These are phyloP conservation scores for Drosophila parvula DNA, from an alignment of 1,140 invertebrate genomes.

Conservation along the genomic window DNA sequence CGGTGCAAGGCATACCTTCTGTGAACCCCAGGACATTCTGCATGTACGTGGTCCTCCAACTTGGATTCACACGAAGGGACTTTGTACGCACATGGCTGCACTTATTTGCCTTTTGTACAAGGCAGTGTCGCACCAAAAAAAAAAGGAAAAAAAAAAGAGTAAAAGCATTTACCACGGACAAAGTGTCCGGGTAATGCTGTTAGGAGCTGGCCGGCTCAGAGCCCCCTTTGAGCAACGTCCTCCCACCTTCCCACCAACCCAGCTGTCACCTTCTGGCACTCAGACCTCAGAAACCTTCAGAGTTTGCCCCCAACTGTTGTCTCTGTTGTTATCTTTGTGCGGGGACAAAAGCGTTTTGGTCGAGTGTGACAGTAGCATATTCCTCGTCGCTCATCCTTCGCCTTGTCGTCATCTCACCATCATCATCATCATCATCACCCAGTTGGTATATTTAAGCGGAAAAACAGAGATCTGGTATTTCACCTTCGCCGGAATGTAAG, in stretches of 20 bases:
- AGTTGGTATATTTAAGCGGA: slow-evolving; percentile 52
- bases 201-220: slow-evolving; percentile 26
- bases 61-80: slow-evolving; percentile 12
- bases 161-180: slow-evolving; percentile 54
- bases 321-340: slow-evolving; percentile 51
- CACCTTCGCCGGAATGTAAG: slow-evolving; percentile 66
- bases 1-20: background rate
- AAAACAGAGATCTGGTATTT: slow-evolving; percentile 49
- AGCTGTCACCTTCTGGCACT: slow-evolving; percentile 40
- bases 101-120: slow-evolving; percentile 32
- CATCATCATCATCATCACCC: slow-evolving; percentile 27
- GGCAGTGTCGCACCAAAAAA: slow-evolving; percentile 18
- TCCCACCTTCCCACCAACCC: background rate
- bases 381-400: slow-evolving; percentile 2
- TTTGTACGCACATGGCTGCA: slow-evolving; percentile 32
- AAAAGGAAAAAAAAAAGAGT: slow-evolving; percentile 17
- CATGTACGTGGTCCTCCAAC: slow-evolving; percentile 23
- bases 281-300: slow-evolving; percentile 60
- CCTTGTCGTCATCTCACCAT: slow-evolving; percentile 11
- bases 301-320: slow-evolving; percentile 31
- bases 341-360: slow-evolving; percentile 70
- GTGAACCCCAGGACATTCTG: slow-evolving; percentile 3
- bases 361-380: slow-evolving; percentile 67
- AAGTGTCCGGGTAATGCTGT: slow-evolving; percentile 58
- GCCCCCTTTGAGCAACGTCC: background rate